Conservation (phyloP, 2,113 vertebrate species). For the Scartelaos histophorus region DNA sequence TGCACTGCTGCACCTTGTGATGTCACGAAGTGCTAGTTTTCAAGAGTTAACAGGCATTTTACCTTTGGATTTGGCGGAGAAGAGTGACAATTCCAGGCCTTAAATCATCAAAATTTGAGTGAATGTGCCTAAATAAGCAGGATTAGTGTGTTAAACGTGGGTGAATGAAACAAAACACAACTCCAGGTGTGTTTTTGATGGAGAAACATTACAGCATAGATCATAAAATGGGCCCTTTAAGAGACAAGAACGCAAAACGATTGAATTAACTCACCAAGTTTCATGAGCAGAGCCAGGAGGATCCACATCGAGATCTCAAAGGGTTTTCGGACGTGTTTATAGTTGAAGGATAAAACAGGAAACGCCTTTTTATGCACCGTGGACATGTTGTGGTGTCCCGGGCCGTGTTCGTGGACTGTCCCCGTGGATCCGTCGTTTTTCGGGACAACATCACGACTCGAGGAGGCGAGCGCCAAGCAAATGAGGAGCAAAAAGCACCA, state of each 20-base stretch:
- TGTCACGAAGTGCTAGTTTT: too few species aligned
- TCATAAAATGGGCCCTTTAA: too few species aligned
- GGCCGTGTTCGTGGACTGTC: not conserved
- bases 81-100: too few species aligned
- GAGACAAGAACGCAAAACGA: not conserved
- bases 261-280: conserved; percentile 84
- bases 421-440: not conserved
- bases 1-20: too few species aligned
- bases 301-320: conserved; percentile 95
- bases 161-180: too few species aligned
- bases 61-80: too few species aligned
- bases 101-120: too few species aligned
- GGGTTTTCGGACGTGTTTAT: conserved; percentile 78
- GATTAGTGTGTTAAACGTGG: too few species aligned
- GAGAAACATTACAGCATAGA: too few species aligned
- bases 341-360: conserved; percentile 86
- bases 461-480: not conserved
- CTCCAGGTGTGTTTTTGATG: too few species aligned
- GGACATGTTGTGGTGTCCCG: not conserved
- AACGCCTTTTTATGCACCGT: conserved; percentile 75
- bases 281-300: conserved; percentile 93
- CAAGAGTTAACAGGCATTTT: too few species aligned
- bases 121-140: too few species aligned
- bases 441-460: conserved; percentile 8
- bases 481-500: conserved; percentile 11